Conservation (phyloP, 2,113 vertebrate species). For the Elanus axillaris region DNA sequence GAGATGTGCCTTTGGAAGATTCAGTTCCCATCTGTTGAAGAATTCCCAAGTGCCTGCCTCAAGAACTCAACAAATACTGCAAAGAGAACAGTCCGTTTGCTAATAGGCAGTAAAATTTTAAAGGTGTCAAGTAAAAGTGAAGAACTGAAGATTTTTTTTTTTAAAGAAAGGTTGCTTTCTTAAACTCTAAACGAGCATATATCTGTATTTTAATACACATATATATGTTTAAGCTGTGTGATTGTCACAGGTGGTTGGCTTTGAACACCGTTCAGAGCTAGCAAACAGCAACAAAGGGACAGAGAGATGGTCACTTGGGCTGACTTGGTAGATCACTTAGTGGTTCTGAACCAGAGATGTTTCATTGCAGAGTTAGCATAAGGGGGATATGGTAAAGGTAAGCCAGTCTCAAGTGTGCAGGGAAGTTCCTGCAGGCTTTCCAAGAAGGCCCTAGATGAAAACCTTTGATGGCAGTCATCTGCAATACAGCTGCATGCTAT, state of each 20-base stretch:
- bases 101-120: background rate
- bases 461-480: background rate
- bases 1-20: conserved; percentile 1
- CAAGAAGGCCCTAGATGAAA: background rate
- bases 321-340: background rate
- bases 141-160: background rate
- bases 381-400: background rate
- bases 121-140: background rate
- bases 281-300: background rate
- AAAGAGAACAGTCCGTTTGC: background rate
- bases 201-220: background rate
- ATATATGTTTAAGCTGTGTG: background rate
- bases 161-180: background rate
- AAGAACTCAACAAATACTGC: background rate
- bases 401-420: background rate
- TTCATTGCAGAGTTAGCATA: background rate
- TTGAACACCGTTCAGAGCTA: background rate
- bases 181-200: background rate
- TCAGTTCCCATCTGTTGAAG: background rate
- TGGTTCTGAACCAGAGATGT: background rate
- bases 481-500: background rate
- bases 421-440: background rate
- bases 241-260: background rate
- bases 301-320: background rate
- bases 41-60: background rate